Conservation (phyloP, 1,140 invertebrate genomes). For the Rhizoglyphus robini region DNA sequence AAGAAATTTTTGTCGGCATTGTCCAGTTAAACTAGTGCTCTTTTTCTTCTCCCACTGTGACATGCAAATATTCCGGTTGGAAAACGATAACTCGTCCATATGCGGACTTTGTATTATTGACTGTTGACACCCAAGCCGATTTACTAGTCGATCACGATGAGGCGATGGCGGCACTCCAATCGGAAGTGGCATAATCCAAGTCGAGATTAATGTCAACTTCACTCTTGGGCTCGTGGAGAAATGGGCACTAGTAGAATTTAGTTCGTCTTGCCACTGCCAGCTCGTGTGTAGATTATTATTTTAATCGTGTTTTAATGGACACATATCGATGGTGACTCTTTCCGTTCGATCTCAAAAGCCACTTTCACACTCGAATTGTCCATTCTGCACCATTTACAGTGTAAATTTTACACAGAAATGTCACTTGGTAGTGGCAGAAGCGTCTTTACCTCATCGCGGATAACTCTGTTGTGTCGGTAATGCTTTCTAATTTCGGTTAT, state of each 20-base stretch:
- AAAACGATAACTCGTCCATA: neutral
- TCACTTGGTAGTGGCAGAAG: too few relatives aligned
- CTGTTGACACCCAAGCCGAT: conserved; percentile 2
- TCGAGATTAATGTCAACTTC: neutral
- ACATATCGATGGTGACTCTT: neutral
- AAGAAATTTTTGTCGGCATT: too few relatives aligned
- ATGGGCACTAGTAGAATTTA: neutral
- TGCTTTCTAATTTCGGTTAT: too few relatives aligned
- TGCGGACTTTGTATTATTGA: neutral
- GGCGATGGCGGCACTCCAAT: too few relatives aligned
- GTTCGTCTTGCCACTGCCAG: neutral
- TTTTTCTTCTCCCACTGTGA: too few relatives aligned
- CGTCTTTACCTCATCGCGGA: too few relatives aligned
- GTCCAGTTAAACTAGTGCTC: too few relatives aligned
- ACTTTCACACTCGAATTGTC: too few relatives aligned
- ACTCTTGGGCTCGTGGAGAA: neutral
- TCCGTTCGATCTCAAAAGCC: too few relatives aligned
- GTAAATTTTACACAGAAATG: too few relatives aligned
- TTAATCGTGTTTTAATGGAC: neutral
- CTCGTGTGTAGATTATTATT: neutral
- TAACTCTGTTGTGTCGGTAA: too few relatives aligned
- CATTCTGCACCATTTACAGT: too few relatives aligned
- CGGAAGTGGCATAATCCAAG: neutral
- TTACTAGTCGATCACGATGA: neutral
- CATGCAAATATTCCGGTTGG: conserved; percentile 5